Base-by-base conservation (phyloP, 2,113 vertebrate species). In the Nannospalax galili region DNA sequence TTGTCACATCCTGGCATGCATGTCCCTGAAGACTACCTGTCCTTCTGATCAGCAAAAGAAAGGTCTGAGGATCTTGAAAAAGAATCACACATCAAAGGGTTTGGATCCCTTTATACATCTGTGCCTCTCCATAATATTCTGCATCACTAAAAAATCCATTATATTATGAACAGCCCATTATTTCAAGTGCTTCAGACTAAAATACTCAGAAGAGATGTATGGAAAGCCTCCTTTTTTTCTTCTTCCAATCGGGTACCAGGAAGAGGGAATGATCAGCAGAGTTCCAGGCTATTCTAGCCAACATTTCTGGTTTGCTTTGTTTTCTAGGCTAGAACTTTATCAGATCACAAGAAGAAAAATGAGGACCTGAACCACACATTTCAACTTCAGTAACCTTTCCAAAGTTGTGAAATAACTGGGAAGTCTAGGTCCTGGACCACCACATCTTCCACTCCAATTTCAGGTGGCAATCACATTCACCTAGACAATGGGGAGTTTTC, bases 361-460 rank as follows among this genome's bases (percentile, higher is more conserved):
- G 15, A 32, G 20, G 28, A 67, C 17, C 56, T 69, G 32, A 87
- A 28, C 4, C 35, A 37, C 8, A 5, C 2, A 20, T 64, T 28
- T 79, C 26, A 7, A 26, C 48, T 88, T 11, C 15, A 16, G 32
- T 77, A 28, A 11, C 0, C 6, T 64, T 48, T 1, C 11, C 30
- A 1, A 88, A 26, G 40, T 28, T 62, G 24, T 20, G 52, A 67
- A 80, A 62, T n/a, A 40, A 60, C 22, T 82, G 4, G 52, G 40
- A 26, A 20, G 30, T 58, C 28, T 17, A 2, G 1, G 1, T 42
- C 4, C 48, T 11, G 0, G 26, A 28, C 20, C 45, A 28, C 3
- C 28, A 70, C 7, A 79, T 73, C 6, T 0, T 0, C 17, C 2
- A 30, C 3, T 45, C 48, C 24, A 17, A 30, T 62, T 62, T 11